Base-by-base conservation (phyloP, 2,888 invertebrate species). In the Clusia tigrina region DNA sequence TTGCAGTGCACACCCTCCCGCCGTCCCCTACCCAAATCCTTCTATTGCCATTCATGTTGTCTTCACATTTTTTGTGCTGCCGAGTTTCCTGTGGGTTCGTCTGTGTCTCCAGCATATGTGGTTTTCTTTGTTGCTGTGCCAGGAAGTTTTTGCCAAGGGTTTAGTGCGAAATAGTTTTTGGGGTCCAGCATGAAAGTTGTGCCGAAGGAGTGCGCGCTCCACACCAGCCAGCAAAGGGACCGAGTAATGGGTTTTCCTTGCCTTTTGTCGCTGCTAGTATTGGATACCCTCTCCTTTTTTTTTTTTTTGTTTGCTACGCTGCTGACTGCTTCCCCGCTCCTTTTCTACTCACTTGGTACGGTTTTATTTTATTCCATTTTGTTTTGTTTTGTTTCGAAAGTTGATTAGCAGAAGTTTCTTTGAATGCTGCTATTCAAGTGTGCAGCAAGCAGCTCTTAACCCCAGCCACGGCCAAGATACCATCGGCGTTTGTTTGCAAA, bases 361-460 rank as follows among this genome's bases (percentile, higher is more conserved):
- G 22, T 20, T 48, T 42, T 32, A 12, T 32, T 32, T n/a, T 42
- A n/a, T n/a, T 42, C 12, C n/a, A n/a, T 42, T 42, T 42, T 6
- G 42, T n/a, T 42, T 9, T 42, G 42, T 20, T 18, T 48, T 48
- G 48, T 15, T n/a, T 6, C 5, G 22, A 48, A 48, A 48, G 48
- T 48, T 48, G 48, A 48, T 48, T 48, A 48, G 48, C 18, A 48
- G 20, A 2, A 48, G 48, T 42, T n/a, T 32, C 12, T n/a, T n/a
- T n/a, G n/a, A n/a, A n/a, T n/a, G n/a, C n/a, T n/a, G n/a, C n/a
- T n/a, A n/a, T n/a, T n/a, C n/a, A n/a, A n/a, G n/a, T n/a, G n/a
- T n/a, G n/a, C 9, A 6, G 18, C 42, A 5, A 12, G 9, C 24
- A 56, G 15, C 37, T 55, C 32, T 17, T 18, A 60, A 32, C 26